Conservation (phyloP, 1,140 invertebrate genomes). For the Leptopilina boulardi region DNA sequence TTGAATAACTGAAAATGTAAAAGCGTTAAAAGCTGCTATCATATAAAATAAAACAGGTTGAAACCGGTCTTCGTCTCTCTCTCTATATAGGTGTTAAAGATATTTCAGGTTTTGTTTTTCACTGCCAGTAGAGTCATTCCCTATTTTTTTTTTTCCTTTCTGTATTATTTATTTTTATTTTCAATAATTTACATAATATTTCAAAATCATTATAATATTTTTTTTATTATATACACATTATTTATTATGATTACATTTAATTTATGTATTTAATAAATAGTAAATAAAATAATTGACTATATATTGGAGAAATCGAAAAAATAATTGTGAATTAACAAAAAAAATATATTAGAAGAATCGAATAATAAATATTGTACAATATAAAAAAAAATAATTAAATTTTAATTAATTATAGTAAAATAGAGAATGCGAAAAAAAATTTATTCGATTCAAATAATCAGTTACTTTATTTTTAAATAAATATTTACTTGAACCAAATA, state of each 20-base stretch:
- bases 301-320: too few species aligned
- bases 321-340: too few species aligned
- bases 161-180: background rate
- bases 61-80: conserved; percentile 6
- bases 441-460: too few species aligned
- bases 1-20: conserved; percentile 30
- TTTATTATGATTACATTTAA: background rate
- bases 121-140: conserved; percentile 3
- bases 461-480: too few species aligned
- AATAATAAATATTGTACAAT: too few species aligned
- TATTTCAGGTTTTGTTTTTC: background rate
- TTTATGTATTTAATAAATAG: background rate
- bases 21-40: conserved; percentile 6
- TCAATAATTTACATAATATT: conserved; percentile 6
- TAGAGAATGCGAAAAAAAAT: too few species aligned
- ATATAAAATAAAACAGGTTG: conserved; percentile 1
- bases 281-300: background rate
- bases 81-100: conserved; percentile 4
- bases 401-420: too few species aligned
- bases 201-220: background rate
- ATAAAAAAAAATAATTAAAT: too few species aligned
- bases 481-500: too few species aligned
- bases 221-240: background rate
- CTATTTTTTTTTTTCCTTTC: background rate
- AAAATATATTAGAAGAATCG: too few species aligned